Evolutionary conservation across 2,113 vertebrate genomes (phyloP).

Genomic region (Zapus hudsonius): DNA sequence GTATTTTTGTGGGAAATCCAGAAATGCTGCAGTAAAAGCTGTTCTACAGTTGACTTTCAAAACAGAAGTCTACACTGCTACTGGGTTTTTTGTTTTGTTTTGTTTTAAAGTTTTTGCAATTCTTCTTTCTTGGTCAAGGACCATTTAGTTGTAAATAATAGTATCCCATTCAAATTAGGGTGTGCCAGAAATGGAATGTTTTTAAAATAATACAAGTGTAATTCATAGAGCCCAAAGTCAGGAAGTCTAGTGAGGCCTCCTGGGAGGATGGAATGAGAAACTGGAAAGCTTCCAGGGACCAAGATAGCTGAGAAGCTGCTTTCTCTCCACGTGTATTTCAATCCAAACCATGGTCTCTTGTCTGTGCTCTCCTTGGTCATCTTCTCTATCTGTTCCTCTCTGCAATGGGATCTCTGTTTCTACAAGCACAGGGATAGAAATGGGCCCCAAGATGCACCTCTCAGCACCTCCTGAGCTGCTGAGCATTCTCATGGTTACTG

Average conservation of each 20-base stretch:
- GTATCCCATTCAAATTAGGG: constrained; percentile 67
- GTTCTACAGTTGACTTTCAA: constrained; percentile 58
- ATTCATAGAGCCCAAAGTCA: constrained; percentile 71
- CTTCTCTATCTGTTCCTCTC: constrained; percentile 12
- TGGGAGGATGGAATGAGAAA: constrained; percentile 53
- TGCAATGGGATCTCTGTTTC: constrained; percentile 6
- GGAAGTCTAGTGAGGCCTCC: constrained; percentile 68
- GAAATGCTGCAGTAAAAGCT: constrained; percentile 55
- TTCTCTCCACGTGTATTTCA: constrained; percentile 23
- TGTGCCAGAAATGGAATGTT: constrained; percentile 65
- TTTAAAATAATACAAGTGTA: constrained; percentile 69
- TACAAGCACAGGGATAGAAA: neutral
- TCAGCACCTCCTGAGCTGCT: neutral
- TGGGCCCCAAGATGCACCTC: neutral
- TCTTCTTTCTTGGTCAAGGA: constrained; percentile 62
- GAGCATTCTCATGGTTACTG: neutral
- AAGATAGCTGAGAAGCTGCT: constrained; percentile 60
- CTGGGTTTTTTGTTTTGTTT: constrained; percentile 62
- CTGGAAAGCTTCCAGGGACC: constrained; percentile 64
- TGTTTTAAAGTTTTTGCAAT: constrained; percentile 66
- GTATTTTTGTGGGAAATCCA: constrained; percentile 72
- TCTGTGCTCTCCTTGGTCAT: constrained; percentile 35
- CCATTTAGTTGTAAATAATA: constrained; percentile 73
- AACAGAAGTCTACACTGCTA: constrained; percentile 60
- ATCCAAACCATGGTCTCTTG: constrained; percentile 23